Conservation (phyloP, 2,797 vertebrate species). For the Bradypus variegatus region DNA sequence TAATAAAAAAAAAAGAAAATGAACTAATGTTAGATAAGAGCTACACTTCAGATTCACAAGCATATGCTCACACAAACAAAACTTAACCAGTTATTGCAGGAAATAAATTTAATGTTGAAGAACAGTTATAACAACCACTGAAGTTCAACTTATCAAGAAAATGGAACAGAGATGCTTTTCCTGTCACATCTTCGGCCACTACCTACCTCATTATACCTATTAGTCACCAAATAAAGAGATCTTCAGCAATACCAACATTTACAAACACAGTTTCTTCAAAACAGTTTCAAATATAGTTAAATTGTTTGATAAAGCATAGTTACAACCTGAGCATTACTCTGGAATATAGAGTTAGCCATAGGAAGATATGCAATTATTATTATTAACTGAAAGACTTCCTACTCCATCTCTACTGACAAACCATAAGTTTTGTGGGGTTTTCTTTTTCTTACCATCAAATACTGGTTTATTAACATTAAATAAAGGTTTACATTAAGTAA, state of each 20-base stretch:
- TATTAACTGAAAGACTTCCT: conserved; percentile 15
- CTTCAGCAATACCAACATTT: neutral
- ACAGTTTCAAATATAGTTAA: neutral
- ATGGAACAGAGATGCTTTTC: no score
- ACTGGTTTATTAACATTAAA: no score
- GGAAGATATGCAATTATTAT: neutral
- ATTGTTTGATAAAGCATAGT: neutral
- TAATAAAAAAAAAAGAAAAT: no score
- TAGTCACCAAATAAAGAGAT: neutral
- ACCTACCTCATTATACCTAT: neutral
- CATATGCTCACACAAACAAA: neutral
- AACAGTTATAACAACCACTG: neutral
- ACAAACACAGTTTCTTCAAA: neutral
- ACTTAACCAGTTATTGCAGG: neutral
- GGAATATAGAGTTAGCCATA: neutral
- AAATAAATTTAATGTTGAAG: neutral
- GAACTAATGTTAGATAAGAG: neutral
- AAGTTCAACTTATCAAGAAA: neutral
- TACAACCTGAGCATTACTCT: neutral
- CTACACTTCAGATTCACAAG: neutral
- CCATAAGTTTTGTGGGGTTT: neutral
- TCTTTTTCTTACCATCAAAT: neutral
- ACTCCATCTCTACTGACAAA: conserved; percentile 23
- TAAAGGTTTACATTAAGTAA: no score
- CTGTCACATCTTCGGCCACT: neutral